Evolutionary conservation across 2,797 vertebrate species (phyloP).

Genomic region (Pantherophis vulpinus): DNA sequence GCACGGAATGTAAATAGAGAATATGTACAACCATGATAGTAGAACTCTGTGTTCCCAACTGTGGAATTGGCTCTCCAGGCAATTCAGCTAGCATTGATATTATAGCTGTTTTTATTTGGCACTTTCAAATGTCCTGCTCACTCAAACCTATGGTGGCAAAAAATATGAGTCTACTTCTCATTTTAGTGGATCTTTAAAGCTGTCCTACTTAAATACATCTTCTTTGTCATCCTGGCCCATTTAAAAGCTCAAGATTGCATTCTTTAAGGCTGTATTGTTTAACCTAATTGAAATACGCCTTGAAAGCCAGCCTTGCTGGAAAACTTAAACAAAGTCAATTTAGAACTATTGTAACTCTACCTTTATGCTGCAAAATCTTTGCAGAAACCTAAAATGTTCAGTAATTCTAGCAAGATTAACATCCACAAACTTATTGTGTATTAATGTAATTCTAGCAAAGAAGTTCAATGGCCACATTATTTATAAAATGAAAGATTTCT

Average conservation of each 20-base stretch:
- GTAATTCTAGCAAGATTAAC: background rate
- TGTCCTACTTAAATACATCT: background rate
- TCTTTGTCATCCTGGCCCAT: background rate
- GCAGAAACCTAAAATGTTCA: constrained; percentile 7
- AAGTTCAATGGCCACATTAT: constrained; percentile 19
- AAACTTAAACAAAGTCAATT: background rate
- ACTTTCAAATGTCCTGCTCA: background rate
- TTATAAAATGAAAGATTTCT: constrained; percentile 22
- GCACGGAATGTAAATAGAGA: background rate
- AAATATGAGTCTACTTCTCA: background rate
- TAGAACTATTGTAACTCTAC: background rate
- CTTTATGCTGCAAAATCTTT: constrained; percentile 8
- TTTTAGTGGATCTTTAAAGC: background rate
- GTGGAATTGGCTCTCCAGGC: background rate
- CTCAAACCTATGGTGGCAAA: background rate
- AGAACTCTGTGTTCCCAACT: background rate
- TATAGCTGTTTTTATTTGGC: background rate
- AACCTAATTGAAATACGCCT: background rate
- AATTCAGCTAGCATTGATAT: background rate
- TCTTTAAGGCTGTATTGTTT: background rate
- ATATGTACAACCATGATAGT: background rate
- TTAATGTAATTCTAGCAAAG: background rate
- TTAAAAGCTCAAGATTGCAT: background rate
- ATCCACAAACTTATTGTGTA: constrained; percentile 9
- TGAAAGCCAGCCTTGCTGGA: background rate